Evolutionary conservation across 2,113 vertebrate genomes (phyloP), one percentile per base, ranked within the genome.

Genomic region (Tricholaema leucomelas): DNA sequence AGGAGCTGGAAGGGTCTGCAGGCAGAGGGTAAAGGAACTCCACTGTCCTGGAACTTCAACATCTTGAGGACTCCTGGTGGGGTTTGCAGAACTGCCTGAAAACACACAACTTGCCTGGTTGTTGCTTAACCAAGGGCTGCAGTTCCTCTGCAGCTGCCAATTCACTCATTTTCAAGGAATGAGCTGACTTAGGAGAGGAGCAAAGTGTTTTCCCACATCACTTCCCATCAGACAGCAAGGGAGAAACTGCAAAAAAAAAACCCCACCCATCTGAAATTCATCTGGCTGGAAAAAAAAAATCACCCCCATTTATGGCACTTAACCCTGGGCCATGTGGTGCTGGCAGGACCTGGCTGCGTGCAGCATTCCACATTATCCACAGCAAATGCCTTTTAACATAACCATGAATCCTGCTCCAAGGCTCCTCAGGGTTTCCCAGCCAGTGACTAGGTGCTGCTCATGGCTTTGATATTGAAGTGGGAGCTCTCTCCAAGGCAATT

Each of bases 151-250:
- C 84, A 92, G 92, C 91, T 94, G 92, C 71, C 7, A 6, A n/a
- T 92, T 69, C 81, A 54, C 84, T 93, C 69, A 88, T 94, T 95
- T 83, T 61, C 83, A 24, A 87, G 81, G 87, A 89, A 79, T 72
- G 84, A 92, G 63, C 74, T 95, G 76, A 48, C 59, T 66, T 40
- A 69, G 80, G 67, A 86, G 76, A 81, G 67, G 19, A 77, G 85
- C 56, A 23, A 55, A 86, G n/a, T 0, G 0, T 75, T 65, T 64
- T 38, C 72, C 30, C 9, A 38, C 85, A 75, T 56, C 60, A 9
- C 73, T 77, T 52, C 2, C 33, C 5, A 6, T 9, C 10, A 33
- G 54, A 52, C 70, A 77, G 66, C 16, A 9, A 31, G 19, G 5
- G 6, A 42, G 36, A 31, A 23, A 3, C 0, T 4, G 54, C 11